Percentiles rank a stretch among this genome's conserved stretches.
Conservation (phyloP, 2,888 invertebrate genomes). For the Doris montereyensis region DNA sequence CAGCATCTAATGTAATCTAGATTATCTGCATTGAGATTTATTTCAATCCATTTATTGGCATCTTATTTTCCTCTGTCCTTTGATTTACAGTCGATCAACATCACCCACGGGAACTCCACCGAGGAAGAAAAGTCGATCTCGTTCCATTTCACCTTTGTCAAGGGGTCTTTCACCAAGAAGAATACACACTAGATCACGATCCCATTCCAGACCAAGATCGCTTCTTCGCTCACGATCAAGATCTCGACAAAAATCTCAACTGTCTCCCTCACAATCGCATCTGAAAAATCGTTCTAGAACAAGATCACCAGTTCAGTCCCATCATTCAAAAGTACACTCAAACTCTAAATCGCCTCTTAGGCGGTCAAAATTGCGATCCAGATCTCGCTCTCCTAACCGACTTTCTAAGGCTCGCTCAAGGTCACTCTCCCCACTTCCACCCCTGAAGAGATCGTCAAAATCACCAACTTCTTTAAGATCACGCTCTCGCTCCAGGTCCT, state of each 20-base stretch:
- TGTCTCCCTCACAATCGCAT: background rate
- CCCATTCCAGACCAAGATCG: no score
- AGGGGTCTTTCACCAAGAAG: conserved; percentile 31
- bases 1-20: no score
- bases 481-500: conserved; percentile 45
- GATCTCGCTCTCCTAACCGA: conserved; percentile 15
- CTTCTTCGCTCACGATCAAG: conserved; percentile 17
- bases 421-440: conserved; percentile 21
- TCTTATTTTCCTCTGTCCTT: conserved; percentile 18
- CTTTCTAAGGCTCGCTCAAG: no score
- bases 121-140: conserved; percentile 24
- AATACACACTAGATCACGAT: no score
- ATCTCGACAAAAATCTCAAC: conserved; percentile 1
- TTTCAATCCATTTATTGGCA: no score
- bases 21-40: no score
- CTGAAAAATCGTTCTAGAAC: conserved; percentile 27
- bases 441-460: conserved; percentile 21
- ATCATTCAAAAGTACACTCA: no score
- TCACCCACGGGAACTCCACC: conserved; percentile 32
- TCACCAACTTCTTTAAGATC: conserved; percentile 29
- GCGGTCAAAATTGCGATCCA: background rate
- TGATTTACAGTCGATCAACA: conserved; percentile 26
- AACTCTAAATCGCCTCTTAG: conserved; percentile 3
- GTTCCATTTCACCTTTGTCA: conserved; percentile 23
- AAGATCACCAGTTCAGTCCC: conserved; percentile 16